Conservation (phyloP, 1,140 invertebrate genomes). For the Maconellicoccus hirsutus region DNA sequence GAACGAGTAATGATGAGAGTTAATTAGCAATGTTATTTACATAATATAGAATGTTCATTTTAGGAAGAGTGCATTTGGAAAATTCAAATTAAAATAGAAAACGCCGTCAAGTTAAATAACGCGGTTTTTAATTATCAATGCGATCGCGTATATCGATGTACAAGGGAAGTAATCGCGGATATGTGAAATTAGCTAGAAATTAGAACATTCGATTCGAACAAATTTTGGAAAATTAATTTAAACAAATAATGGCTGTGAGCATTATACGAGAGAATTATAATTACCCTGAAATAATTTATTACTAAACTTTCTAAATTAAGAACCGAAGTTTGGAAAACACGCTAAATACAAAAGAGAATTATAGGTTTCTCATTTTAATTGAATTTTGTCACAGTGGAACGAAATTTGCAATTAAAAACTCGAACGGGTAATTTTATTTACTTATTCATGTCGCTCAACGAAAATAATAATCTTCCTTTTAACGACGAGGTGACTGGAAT, state of each 20-base stretch:
- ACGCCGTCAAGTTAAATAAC: too few species aligned
- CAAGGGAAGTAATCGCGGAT: too few species aligned
- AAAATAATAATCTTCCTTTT: slow-evolving; percentile 1
- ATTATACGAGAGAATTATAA: not conserved
- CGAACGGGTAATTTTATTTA: not conserved
- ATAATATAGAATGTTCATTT: not conserved
- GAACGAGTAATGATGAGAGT: not conserved
- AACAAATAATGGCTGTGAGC: too few species aligned
- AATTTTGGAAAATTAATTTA: too few species aligned
- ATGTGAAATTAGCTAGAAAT: too few species aligned
- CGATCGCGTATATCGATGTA: too few species aligned
- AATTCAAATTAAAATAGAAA: too few species aligned
- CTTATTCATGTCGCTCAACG: not conserved
- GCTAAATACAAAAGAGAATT: not conserved
- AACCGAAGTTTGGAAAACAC: not conserved
- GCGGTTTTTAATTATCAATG: too few species aligned
- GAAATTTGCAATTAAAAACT: slow-evolving; percentile 1
- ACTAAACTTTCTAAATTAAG: not conserved
- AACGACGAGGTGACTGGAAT: not conserved
- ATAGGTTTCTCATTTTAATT: not conserved
- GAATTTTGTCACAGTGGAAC: not conserved
- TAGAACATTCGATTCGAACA: too few species aligned
- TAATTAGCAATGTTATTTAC: not conserved
- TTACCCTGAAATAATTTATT: not conserved
- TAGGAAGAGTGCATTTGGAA: too few species aligned